Conservation (phyloP, 2,113 vertebrate genomes). For the Hirundichthys speculiger region DNA sequence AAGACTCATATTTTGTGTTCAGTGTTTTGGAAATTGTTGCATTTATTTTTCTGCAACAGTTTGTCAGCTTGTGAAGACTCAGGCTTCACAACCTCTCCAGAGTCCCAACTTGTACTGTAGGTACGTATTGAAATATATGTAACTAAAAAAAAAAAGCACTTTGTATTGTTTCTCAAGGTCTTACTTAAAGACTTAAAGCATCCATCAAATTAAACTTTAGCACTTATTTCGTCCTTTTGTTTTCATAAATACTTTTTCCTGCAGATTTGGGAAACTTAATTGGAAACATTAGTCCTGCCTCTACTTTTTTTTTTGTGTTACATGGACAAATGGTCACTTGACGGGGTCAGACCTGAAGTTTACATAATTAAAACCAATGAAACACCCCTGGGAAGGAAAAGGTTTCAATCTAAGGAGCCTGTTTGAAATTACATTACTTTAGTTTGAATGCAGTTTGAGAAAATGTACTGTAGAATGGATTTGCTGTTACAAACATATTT, state of each 20-base stretch:
- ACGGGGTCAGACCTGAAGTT: conserved; percentile 35
- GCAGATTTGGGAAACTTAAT: conserved; percentile 53
- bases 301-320: conserved; percentile 26
- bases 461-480: conserved; percentile 73
- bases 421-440: conserved; percentile 39
- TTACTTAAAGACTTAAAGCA: conserved; percentile 71
- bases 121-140: conserved; percentile 62
- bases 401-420: conserved; percentile 15
- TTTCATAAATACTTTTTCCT: conserved; percentile 59
- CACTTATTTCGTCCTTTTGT: conserved; percentile 76
- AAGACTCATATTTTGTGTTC: conserved; percentile 58
- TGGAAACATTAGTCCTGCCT: conserved; percentile 37
- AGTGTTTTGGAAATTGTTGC: conserved; percentile 61
- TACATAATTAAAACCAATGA: conserved; percentile 32
- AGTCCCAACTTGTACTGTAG: conserved; percentile 23
- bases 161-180: conserved; percentile 73
- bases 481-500: conserved; percentile 58
- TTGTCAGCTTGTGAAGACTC: conserved; percentile 27
- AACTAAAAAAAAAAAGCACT: conserved; percentile 75
- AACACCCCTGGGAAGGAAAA: conserved; percentile 41
- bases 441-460: conserved; percentile 49
- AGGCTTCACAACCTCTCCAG: conserved; percentile 28
- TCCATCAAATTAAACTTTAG: conserved; percentile 69
- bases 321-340: conserved; percentile 45
- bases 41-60: conserved; percentile 50